Base-by-base conservation (phyloP, 1,140 invertebrate species). In the Drosophila teissieri region DNA sequence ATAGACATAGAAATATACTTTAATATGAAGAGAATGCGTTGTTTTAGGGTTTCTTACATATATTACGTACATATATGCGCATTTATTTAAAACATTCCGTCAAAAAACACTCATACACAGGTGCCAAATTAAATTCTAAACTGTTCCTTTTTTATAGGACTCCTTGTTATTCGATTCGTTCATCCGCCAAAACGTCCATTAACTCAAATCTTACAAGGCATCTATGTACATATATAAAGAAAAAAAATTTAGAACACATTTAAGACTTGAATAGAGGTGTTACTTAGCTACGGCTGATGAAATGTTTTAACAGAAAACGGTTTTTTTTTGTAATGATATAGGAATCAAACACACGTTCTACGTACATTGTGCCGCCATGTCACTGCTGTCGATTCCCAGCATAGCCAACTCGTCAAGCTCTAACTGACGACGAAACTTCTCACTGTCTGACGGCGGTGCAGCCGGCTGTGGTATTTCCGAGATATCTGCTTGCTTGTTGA, bases 321-420 rank as follows among this genome's bases (percentile, higher is more conserved):
- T 19, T 19, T 19, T 19, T 19, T 19, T 19, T 46, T 46, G 24
- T 11, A 34, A 12, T n/a, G 2, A 34, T 37, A n/a, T 8, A 17
- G 49, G 22, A 17, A 42, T 4, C 24, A 24, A 10, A 45, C 27
- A 54, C 15, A n/a, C 14, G 5, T n/a, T 61, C 53, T 86, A 92
- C 74, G 92, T 92, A 83, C 90, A 92, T 90, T 94, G 93, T 57
- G 95, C 95, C 10, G 95, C 95, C 79, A 95, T 94, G 89, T 96
- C 95, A 51, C 94, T 94, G 2, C 94, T 95, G 80, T 95, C 95
- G 36, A 95, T 95, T 3, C 95, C 95, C 34, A 96, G 92, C 94
- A 96, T 93, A 3, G 95, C 95, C 55, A 96, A 86, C 69, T 96
- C 95, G 44, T 95, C 95, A 61, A 95, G 80, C 48, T 95, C 94